phyloP scores from a whole-genome alignment of 2,888 invertebrate genomes.

The Latrodectus hesperus region DNA sequence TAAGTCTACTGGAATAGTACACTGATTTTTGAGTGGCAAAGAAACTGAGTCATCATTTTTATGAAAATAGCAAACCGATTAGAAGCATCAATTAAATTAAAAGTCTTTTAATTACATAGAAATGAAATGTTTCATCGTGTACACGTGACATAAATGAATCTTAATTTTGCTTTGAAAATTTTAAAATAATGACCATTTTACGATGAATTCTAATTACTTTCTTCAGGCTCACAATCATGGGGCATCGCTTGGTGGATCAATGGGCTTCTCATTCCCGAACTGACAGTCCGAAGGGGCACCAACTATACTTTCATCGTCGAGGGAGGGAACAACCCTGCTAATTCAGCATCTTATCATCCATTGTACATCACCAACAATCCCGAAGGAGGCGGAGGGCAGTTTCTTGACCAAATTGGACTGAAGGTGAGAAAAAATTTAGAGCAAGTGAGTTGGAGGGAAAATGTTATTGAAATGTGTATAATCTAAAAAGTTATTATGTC shows the following conservation, averaged over 20 bases:
- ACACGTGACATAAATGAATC: no score
- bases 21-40: no score
- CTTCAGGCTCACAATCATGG: constrained; percentile 78
- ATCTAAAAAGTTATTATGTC: no score
- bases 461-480: no score
- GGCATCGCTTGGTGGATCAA: constrained; percentile 96
- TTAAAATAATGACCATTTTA: background rate
- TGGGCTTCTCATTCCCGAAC: constrained; percentile 90
- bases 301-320: constrained; percentile 90
- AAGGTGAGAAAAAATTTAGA: constrained; percentile 53
- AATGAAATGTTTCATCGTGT: no score
- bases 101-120: background rate
- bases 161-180: background rate
- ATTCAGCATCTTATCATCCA: constrained; percentile 91
- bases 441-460: no score
- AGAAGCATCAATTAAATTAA: background rate
- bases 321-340: constrained; percentile 86
- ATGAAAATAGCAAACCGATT: no score
- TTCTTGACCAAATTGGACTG: constrained; percentile 80
- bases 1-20: no score
- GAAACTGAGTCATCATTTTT: no score
- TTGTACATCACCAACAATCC: constrained; percentile 91
- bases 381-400: constrained; percentile 90
- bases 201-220: background rate
- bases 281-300: constrained; percentile 89